Evolutionary conservation across 1,140 invertebrate species (phyloP).

Genomic region (Drosophila fuyamai): DNA sequence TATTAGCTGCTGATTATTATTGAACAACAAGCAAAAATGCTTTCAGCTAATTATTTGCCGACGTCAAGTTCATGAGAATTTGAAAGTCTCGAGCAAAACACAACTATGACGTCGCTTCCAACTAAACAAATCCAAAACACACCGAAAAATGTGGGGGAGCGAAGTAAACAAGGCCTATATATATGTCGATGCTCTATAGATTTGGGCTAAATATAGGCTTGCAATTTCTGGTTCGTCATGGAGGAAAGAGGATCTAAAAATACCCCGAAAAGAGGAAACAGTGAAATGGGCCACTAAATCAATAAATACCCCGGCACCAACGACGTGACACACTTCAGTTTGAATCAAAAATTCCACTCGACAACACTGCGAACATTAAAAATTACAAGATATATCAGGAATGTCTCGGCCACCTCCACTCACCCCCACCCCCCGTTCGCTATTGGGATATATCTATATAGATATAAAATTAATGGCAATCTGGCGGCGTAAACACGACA

Average conservation of each 20-base stretch:
- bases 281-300: slow-evolving; percentile 56
- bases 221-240: slow-evolving; percentile 70
- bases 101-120: slow-evolving; percentile 63
- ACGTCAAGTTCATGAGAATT: slow-evolving; percentile 76
- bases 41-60: slow-evolving; percentile 71
- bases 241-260: slow-evolving; percentile 26
- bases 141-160: slow-evolving; percentile 30
- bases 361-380: slow-evolving; percentile 77
- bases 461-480: slow-evolving; percentile 76
- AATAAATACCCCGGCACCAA: slow-evolving; percentile 41
- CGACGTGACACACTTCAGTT: slow-evolving; percentile 70
- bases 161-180: slow-evolving; percentile 62
- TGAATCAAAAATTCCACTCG: slow-evolving; percentile 27
- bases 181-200: slow-evolving; percentile 41
- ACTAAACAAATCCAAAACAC: slow-evolving; percentile 48
- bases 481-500: slow-evolving; percentile 70
- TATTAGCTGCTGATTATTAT: slow-evolving; percentile 69
- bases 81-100: slow-evolving; percentile 25
- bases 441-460: slow-evolving; percentile 42
- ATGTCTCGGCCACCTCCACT: slow-evolving; percentile 14
- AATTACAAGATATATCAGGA: slow-evolving; percentile 76
- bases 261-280: slow-evolving; percentile 3
- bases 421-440: background rate
- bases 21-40: slow-evolving; percentile 61
- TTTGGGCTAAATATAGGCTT: slow-evolving; percentile 43